Evolutionary conservation across 35 echinoderm and acorn worm species (phyloP).

Genomic region (Diadema setosum): DNA sequence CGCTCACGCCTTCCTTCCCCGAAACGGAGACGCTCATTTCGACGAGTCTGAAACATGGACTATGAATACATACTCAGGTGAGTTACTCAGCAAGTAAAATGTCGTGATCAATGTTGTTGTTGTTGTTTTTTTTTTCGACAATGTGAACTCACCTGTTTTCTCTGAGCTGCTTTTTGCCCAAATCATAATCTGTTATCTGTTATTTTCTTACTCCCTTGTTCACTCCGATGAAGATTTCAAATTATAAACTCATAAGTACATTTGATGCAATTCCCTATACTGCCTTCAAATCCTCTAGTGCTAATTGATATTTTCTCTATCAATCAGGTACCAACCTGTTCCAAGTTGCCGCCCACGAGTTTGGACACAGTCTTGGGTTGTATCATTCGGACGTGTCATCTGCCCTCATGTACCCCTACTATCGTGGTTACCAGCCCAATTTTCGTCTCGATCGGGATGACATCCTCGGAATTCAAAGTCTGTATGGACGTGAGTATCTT

Average conservation of each 20-base stretch:
- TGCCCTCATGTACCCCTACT: conserved; percentile 56
- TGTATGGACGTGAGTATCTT: conserved; percentile 45
- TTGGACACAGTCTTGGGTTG: conserved; percentile 53
- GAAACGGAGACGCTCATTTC: conserved; percentile 51
- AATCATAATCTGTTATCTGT: no score
- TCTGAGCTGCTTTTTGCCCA: no score
- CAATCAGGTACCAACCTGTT: conserved; percentile 62
- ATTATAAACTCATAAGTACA: no score
- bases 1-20: conserved; percentile 69
- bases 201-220: no score
- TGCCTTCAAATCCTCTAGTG: no score
- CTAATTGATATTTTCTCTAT: no score
- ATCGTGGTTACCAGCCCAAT: conserved; percentile 50
- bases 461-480: conserved; percentile 45
- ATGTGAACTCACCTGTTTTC: no score
- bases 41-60: conserved; percentile 73
- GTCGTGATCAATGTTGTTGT: no score
- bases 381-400: conserved; percentile 41
- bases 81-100: no score
- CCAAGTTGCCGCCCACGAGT: conserved; percentile 71
- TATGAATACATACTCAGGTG: background rate
- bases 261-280: no score
- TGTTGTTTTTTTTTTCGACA: no score
- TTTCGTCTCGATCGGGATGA: conserved; percentile 51
- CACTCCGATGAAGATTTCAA: no score